These are phyloP conservation scores for Tokudaia tokunoshimensis DNA, from an alignment of 2,797 vertebrate genomes.

Conservation along the genomic window DNA sequence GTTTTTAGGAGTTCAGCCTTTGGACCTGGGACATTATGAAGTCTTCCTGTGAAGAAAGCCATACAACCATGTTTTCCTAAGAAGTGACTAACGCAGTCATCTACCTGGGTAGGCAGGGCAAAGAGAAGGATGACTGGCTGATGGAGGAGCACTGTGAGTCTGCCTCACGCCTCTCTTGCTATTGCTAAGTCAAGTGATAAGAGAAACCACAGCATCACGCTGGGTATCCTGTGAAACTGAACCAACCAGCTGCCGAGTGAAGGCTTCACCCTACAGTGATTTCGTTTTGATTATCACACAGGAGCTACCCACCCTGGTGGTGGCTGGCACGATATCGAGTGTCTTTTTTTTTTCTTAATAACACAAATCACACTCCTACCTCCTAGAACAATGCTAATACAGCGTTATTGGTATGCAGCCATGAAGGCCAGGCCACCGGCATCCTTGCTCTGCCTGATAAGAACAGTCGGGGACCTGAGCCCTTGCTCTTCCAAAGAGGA, in stretches of 20 bases:
- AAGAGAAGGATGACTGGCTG: rapidly evolving
- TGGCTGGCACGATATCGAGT: rapidly evolving
- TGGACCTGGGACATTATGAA: background rate
- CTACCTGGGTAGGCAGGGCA: rapidly evolving
- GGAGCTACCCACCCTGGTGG: background rate
- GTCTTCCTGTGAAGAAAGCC: background rate
- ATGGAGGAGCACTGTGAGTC: rapidly evolving
- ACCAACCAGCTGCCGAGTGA: background rate
- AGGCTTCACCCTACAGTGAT: conserved; percentile 65
- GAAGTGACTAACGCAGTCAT: no score
- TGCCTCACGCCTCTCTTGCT: background rate
- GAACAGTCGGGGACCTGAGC: rapidly evolving
- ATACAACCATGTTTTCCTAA: rapidly evolving
- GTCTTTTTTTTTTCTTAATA: rapidly evolving
- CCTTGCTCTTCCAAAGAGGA: background rate
- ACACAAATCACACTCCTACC: rapidly evolving
- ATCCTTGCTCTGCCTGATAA: rapidly evolving
- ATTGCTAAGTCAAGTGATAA: conserved; percentile 44
- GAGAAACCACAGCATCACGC: conserved; percentile 67
- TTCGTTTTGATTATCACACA: background rate
- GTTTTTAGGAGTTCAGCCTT: rapidly evolving
- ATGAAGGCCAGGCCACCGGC: rapidly evolving
- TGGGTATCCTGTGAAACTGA: conserved; percentile 67
- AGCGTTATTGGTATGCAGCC: rapidly evolving
- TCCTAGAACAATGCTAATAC: background rate